These are phyloP conservation scores for Alethe castanea DNA, from an alignment of 2,113 vertebrate genomes.

Conservation along the genomic window DNA sequence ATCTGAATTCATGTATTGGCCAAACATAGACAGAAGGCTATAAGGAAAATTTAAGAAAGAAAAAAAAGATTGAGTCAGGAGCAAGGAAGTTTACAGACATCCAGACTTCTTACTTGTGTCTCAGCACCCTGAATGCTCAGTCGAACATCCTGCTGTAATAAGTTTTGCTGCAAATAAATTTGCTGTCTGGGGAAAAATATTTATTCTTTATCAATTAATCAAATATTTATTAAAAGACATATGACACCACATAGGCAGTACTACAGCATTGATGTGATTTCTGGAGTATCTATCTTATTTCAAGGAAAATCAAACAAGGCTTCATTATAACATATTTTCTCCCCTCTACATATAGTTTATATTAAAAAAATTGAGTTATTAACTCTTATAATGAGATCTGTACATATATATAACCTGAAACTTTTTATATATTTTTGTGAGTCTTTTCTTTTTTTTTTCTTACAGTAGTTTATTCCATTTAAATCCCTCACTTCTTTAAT, in stretches of 20 bases:
- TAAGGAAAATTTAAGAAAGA: background rate
- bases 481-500: background rate
- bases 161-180: background rate
- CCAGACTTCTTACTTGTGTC: background rate
- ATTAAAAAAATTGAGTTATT: background rate
- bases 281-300: background rate
- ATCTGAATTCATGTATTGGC: background rate
- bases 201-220: background rate
- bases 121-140: background rate
- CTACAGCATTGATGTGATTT: background rate
- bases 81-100: background rate
- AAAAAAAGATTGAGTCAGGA: rapidly evolving
- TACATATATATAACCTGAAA: background rate
- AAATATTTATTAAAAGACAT: background rate
- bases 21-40: background rate
- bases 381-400: background rate
- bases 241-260: background rate
- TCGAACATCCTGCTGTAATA: background rate
- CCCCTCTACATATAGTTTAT: background rate
- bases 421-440: background rate
- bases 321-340: background rate
- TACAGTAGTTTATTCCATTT: background rate
- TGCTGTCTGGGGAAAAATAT: background rate
- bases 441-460: background rate
- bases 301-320: background rate